Base-by-base conservation (phyloP, 2,888 invertebrate genomes). In the Marronus borbonicus region DNA sequence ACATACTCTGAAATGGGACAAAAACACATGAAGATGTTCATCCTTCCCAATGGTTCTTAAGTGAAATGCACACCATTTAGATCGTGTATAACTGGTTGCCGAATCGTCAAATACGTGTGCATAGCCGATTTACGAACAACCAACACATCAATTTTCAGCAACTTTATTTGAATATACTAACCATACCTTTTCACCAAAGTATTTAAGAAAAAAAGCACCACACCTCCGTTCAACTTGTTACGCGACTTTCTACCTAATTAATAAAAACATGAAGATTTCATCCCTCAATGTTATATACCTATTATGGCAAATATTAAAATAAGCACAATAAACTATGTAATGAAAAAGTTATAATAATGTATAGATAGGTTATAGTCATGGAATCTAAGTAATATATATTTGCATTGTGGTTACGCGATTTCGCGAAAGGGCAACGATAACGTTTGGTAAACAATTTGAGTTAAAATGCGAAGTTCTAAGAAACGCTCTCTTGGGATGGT, bases 291-390 rank as follows among this genome's bases (percentile, higher is more conserved):
- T 86, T 86, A 84, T 85, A 86, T 79, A 79, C 79, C 81, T 84
- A 84, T 83, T 85, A 85, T 85, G 85, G 85, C 85, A 86, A 86
- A 85, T 86, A 85, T 86, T 86, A 85, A 86, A 84, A 82, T 86
- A 86, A 85, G 86, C 86, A 87, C 86, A 87, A 86, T 86, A 86
- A 85, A 82, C 82, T 83, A 84, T 84, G 82, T 84, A 85, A 85
- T 83, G 82, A 84, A 81, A 44, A 60, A 83, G 83, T 85, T 74
- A 62, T 85, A 84, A 81, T 83, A 75, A 83, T 84, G 84, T 84
- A 84, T 84, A 84, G 82, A 81, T 84, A 84, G 84, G 74, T 65
- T 80, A 79, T 84, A 83, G 82, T 82, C 81, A 83, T 60, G 44
- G 60, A 74, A 60, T 39, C 81, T 72, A 80, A 81, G 44, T 60